These are phyloP conservation scores for Gobio occitaniae DNA, from an alignment of 2,797 vertebrate genomes.

Conservation along the genomic window DNA sequence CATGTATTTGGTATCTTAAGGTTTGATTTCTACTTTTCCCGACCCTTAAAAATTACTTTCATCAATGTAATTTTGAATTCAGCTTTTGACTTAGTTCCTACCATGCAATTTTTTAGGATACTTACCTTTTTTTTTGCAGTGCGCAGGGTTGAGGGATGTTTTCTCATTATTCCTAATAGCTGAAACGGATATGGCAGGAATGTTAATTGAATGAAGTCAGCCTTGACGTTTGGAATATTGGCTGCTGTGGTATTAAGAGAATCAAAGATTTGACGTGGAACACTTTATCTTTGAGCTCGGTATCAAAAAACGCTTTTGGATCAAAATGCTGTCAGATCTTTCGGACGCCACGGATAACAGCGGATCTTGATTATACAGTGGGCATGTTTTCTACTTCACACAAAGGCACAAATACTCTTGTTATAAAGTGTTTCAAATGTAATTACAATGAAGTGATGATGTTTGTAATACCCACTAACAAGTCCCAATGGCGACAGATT, in stretches of 20 bases:
- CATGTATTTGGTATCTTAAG: neutral
- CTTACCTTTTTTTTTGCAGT: neutral
- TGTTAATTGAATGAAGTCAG: neutral
- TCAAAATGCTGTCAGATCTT: conserved; percentile 3
- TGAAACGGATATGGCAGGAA: neutral
- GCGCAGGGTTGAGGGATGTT: neutral
- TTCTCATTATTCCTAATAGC: neutral
- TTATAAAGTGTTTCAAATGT: conserved; percentile 8
- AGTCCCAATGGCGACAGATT: neutral
- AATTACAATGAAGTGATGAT: conserved; percentile 10
- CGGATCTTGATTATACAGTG: neutral
- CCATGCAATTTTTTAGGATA: neutral
- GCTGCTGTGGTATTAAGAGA: conserved; percentile 12
- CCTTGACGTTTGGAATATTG: neutral
- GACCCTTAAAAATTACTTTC: neutral
- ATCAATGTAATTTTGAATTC: neutral
- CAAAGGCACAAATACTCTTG: neutral
- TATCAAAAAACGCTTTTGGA: conserved; percentile 9
- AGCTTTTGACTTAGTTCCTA: neutral
- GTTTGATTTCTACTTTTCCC: neutral
- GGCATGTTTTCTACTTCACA: neutral
- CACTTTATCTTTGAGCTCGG: neutral
- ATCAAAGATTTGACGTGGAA: neutral
- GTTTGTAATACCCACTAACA: conserved; percentile 7
- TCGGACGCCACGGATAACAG: neutral